These are phyloP conservation scores for Heterotilapia buettikoferi DNA, from an alignment of 2,113 vertebrate genomes.

Conservation along the genomic window DNA sequence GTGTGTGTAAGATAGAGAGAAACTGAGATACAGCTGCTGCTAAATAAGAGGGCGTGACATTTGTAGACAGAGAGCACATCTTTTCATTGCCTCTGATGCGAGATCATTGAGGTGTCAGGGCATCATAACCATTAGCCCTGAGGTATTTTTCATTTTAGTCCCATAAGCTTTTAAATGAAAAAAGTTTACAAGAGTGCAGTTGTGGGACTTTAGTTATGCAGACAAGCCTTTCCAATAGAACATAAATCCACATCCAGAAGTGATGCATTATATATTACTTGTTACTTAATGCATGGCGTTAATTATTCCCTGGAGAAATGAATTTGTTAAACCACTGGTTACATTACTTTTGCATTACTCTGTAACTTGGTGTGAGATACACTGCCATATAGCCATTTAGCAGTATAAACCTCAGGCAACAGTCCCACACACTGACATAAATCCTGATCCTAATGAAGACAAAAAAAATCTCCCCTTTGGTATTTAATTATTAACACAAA, in stretches of 20 bases:
- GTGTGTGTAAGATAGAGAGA: background rate
- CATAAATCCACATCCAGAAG: background rate
- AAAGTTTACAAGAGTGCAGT: background rate
- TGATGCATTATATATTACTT: background rate
- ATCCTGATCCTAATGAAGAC: background rate
- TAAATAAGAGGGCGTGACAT: background rate
- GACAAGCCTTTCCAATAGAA: background rate
- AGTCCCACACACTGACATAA: background rate
- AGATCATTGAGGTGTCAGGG: slow-evolving; percentile 26
- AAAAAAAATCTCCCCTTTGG: background rate
- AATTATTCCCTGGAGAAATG: background rate
- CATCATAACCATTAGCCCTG: slow-evolving; percentile 9
- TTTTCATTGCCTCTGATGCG: slow-evolving; percentile 12
- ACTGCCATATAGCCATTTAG: background rate
- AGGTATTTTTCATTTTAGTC: slow-evolving; percentile 6
- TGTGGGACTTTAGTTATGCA: background rate
- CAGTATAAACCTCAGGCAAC: background rate
- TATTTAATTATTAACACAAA: background rate
- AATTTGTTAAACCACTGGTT: background rate
- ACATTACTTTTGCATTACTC: background rate
- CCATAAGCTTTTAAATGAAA: background rate
- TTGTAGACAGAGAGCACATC: background rate
- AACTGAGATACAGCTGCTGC: background rate
- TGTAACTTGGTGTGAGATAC: background rate
- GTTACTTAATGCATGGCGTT: background rate